These are phyloP conservation scores for Clarias gariepinus DNA, from an alignment of 2,113 vertebrate species.

Conservation along the genomic window DNA sequence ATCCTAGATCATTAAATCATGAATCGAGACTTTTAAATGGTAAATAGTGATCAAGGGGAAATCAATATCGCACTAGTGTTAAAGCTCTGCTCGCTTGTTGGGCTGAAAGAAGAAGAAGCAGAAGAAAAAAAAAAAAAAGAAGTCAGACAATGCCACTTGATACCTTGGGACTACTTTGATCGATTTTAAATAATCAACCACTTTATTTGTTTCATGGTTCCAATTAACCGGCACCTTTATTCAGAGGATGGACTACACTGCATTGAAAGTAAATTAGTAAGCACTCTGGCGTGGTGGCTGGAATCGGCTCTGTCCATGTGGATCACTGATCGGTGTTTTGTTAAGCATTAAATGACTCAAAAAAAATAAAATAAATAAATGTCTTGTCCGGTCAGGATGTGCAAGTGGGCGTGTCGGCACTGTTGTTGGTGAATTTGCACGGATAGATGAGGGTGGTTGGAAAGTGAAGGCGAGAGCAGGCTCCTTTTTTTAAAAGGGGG, in stretches of 20 bases:
- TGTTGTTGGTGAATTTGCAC: conserved; percentile 21
- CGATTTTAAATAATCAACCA: conserved; percentile 64
- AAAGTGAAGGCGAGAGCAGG: conserved; percentile 22
- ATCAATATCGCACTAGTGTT: background rate
- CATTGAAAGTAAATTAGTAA: conserved; percentile 49
- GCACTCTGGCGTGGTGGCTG: background rate
- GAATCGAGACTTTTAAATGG: background rate
- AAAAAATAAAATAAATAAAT: conserved; percentile 3
- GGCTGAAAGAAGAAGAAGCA: background rate
- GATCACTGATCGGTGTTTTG: conserved; percentile 19
- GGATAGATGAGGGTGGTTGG: background rate
- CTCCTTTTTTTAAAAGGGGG: conserved; percentile 49
- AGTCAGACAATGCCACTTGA: conserved; percentile 54
- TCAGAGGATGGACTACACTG: conserved; percentile 22
- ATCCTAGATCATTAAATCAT: background rate
- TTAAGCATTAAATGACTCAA: conserved; percentile 20
- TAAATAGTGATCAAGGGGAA: background rate
- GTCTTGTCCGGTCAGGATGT: conserved; percentile 18
- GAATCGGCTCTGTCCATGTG: conserved; percentile 5
- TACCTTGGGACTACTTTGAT: conserved; percentile 55
- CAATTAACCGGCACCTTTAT: conserved; percentile 58
- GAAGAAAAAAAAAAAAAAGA: conserved; percentile 22
- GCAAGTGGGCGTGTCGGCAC: background rate
- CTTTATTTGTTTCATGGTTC: conserved; percentile 61
- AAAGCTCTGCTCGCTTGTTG: background rate